Evolutionary conservation across 2,113 vertebrate genomes (phyloP).

Genomic region (Xyliphius kryptos): DNA sequence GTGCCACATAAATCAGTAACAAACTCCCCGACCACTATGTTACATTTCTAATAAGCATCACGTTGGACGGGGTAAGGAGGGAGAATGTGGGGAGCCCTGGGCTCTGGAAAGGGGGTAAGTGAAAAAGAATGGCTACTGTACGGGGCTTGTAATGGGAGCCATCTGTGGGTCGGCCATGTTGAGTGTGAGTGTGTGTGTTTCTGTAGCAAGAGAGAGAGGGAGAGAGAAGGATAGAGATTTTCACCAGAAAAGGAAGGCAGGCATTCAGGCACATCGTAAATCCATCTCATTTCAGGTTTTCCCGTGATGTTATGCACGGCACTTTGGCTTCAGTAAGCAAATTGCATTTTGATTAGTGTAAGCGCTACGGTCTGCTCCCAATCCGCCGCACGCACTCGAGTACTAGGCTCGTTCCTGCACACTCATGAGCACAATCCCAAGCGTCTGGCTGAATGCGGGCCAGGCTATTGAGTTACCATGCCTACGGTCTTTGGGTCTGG

Average conservation of each 20-base stretch:
- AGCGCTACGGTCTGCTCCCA: constrained; percentile 26
- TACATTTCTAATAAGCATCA: constrained; percentile 89
- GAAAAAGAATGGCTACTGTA: constrained; percentile 88
- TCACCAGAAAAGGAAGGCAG: constrained; percentile 51
- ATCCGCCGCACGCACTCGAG: constrained; percentile 21
- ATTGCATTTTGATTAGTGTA: constrained; percentile 53
- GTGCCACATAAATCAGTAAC: constrained; percentile 84
- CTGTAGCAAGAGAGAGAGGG: background rate
- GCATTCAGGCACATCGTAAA: constrained; percentile 57
- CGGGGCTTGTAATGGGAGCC: constrained; percentile 81
- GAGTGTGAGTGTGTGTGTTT: constrained; percentile 30
- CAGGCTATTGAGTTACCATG: constrained; percentile 14
- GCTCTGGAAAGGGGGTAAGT: constrained; percentile 56
- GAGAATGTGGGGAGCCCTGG: constrained; percentile 17
- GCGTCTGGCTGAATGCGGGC: constrained; percentile 14
- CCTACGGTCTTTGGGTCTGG: no score
- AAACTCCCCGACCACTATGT: constrained; percentile 70
- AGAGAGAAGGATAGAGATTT: constrained; percentile 41
- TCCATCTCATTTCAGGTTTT: constrained; percentile 51
- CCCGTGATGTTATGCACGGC: constrained; percentile 41
- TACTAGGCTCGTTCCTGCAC: background rate
- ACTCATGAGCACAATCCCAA: constrained; percentile 20
- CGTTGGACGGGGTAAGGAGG: constrained; percentile 57
- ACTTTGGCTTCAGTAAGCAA: constrained; percentile 45
- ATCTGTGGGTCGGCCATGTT: constrained; percentile 78